Evolutionary conservation across 2,888 invertebrate genomes (phyloP), one percentile per base, ranked within the genome.

Genomic region (Ischnus inquisitorius): DNA sequence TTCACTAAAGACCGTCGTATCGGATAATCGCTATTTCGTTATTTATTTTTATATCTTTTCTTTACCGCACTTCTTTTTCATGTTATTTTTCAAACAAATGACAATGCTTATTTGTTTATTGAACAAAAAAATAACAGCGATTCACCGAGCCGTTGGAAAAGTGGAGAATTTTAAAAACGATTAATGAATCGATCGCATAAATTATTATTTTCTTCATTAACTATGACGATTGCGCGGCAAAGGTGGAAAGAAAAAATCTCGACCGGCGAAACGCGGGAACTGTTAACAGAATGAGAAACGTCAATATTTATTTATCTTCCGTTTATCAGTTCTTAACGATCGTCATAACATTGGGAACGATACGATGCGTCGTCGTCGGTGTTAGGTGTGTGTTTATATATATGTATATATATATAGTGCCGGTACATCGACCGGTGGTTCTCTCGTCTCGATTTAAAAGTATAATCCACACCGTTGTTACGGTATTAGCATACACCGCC

Each of bases 401-500:
- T 8, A 54, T 1, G 12, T 22, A 39, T 22, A 28, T 19, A 25
- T 19, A 57, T 46, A 25, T 65, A 54, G 74, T 77, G 48, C 51
- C 25, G 48, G 82, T 79, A 82, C 84, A 65, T 76, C 82, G 85
- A 68, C 76, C 72, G 77, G 65, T 75, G 83, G 69, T 82, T 79
- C 79, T 82, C 85, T 86, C 83, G 82, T 88, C 88, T 86, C 87
- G 86, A 89, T 91, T 89, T 91, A 83, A 90, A 91, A 91, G 90
- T 91, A 89, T 90, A 91, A 91, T 90, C 54, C 69, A 72, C 72
- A 82, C 86, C 81, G 85, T 87, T 87, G 88, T 87, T 86, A 82
- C 83, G 85, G 85, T 78, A 90, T 91, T 89, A 88, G 88, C 89
- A 89, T 89, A 88, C 81, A 86, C 90, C 89, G 90, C 88, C 89